Conservation (phyloP, 1,140 invertebrate genomes). For the Nasonia giraulti region DNA sequence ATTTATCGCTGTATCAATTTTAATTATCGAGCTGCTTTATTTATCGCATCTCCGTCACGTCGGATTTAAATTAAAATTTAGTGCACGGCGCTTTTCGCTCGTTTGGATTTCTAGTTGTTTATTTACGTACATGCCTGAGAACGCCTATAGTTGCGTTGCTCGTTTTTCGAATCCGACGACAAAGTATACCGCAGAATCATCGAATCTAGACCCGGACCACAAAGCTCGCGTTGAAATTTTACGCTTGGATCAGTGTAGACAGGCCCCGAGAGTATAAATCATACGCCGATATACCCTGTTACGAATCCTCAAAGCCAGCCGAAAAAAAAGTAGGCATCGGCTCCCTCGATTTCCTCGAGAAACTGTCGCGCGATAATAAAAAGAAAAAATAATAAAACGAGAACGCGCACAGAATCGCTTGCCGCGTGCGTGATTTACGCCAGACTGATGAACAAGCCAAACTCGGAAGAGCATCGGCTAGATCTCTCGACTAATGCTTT, state of each 20-base stretch:
- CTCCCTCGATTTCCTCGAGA: neutral
- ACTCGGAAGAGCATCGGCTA: neutral
- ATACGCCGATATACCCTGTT: neutral
- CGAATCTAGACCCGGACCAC: neutral
- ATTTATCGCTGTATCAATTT: conserved; percentile 18
- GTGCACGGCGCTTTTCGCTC: neutral
- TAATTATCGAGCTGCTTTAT: conserved; percentile 11
- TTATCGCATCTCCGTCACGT: neutral
- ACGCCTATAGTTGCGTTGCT: too few relatives aligned
- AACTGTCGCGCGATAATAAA: neutral
- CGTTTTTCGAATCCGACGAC: neutral
- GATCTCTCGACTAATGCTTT: conserved; percentile 10
- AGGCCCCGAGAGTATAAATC: neutral
- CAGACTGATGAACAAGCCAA: conserved; percentile 36
- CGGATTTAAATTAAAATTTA: conserved; percentile 2
- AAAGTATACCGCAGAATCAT: neutral
- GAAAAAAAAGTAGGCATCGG: neutral
- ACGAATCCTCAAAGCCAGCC: neutral
- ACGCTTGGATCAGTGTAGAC: neutral
- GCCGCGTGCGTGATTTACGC: conserved; percentile 36
- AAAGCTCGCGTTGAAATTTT: neutral
- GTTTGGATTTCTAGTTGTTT: neutral
- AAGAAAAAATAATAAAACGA: conserved; percentile 12
- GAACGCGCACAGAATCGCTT: neutral
- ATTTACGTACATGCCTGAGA: neutral